Evolutionary conservation across 2,113 vertebrate genomes (phyloP), one percentile per base, ranked within the genome.

Genomic region (Polypterus bichir): DNA sequence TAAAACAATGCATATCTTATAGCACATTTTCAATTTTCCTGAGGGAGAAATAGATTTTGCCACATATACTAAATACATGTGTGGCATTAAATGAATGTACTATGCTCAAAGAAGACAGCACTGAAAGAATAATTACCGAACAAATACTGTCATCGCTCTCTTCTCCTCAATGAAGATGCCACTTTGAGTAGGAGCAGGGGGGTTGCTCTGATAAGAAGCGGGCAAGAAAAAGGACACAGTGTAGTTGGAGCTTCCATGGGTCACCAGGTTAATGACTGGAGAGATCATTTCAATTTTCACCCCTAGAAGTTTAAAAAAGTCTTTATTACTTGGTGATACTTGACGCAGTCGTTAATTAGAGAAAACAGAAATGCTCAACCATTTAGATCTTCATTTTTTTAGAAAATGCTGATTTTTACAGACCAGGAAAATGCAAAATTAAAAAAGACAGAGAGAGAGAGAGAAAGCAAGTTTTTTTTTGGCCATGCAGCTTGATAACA

Each of bases 81-180:
- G 27, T 27, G 27, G 27, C 27, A 27, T 27, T 27, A 27, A 27
- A 27, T 27, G 27, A 27, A 27, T 27, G 27, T 27, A 27, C 27
- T 27, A 27, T 27, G 27, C 27, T 27, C 27, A 27, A 27, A 27
- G 27, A 27, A 27, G 27, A 27, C 27, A 27, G 1, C 27, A 27
- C 27, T 27, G 27, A 27, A 27, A 27, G 8, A 57, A 57, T 58
- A 59, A 68, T 61, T 59, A 78, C 69, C 68, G 66, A 46, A 65
- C 74, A 73, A 79, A 77, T 51, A 74, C 76, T 0, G 66, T 81
- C 0, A 6, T 77, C 67, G 67, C 67, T 11, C 67, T 64, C 74
- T 68, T 70, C 62, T 76, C 72, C 74, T 81, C 76, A 70, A 70
- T 10, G 46, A 79, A 80, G 63, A 75, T 63, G 69, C 4, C 62